phyloP scores from a whole-genome alignment of 1,140 invertebrate species.

The Nasonia vitripennis region DNA sequence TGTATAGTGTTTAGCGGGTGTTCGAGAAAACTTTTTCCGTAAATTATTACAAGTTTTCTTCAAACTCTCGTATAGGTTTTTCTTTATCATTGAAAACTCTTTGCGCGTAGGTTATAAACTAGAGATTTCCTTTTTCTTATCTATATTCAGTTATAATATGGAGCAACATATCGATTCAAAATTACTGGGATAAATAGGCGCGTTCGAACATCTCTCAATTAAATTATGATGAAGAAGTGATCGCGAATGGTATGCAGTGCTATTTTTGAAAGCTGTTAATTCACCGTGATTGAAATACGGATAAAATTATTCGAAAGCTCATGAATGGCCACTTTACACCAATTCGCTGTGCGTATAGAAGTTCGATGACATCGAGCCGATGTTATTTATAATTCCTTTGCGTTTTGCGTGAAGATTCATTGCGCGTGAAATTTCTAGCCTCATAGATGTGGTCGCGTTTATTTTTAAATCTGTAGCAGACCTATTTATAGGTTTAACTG shows the following conservation, averaged over 20 bases:
- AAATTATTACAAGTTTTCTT: not conserved
- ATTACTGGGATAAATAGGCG: no score
- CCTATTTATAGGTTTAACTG: no score
- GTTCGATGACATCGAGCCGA: not conserved
- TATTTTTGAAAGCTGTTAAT: not conserved
- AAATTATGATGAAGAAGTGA: not conserved
- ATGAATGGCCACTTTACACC: not conserved
- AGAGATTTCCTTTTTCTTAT: no score
- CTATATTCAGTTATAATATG: no score
- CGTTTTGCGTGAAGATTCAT: not conserved
- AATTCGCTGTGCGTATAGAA: conserved; percentile 4
- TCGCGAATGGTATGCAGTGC: not conserved
- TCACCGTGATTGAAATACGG: not conserved
- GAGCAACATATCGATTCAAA: no score
- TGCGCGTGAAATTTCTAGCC: not conserved
- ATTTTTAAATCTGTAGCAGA: no score
- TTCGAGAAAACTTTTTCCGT: not conserved
- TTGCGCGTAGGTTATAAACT: no score
- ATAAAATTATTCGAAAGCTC: not conserved
- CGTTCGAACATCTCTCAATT: not conserved
- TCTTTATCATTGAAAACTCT: no score
- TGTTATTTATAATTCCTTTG: not conserved
- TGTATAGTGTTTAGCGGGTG: no score
- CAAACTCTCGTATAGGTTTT: no score
- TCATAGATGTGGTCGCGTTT: not conserved